Percentiles rank a stretch among this genome's conserved stretches.
Evolutionary conservation across 30 jellyfish, hydroid and myxozoan genomes (phyloP).

Genomic region (Rhopilema esculentum): DNA sequence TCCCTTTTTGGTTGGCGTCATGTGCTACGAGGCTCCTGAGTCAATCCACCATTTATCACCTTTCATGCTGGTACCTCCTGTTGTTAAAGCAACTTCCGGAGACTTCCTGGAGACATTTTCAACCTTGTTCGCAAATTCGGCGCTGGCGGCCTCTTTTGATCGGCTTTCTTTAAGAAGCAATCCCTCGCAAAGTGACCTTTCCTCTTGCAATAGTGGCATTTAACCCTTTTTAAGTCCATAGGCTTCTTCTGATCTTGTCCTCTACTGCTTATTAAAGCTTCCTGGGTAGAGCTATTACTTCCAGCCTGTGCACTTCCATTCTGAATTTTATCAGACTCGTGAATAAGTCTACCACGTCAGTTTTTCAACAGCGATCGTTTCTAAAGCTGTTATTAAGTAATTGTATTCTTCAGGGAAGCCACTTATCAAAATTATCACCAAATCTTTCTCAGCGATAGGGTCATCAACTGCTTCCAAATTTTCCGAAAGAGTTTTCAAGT

Average conservation of each 20-base stretch:
- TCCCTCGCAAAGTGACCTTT: slow-evolving; percentile 55
- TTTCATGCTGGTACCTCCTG: slow-evolving; percentile 14
- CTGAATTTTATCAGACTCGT: slow-evolving; percentile 15
- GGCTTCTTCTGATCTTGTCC: too few relatives aligned
- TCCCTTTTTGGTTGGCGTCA: slow-evolving; percentile 51
- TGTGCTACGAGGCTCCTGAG: slow-evolving; percentile 65
- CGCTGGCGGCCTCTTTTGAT: slow-evolving; percentile 2
- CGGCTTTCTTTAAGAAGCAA: slow-evolving; percentile 20
- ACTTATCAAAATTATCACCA: slow-evolving; percentile 5
- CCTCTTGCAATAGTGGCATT: slow-evolving; percentile 50
- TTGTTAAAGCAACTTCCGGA: slow-evolving; percentile 8
- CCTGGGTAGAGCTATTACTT: not conserved
- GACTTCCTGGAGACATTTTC: too few relatives aligned
- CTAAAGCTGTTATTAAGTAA: too few relatives aligned
- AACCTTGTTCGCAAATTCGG: slow-evolving; percentile 7
- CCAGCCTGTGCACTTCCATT: slow-evolving; percentile 6
- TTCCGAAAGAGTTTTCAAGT: slow-evolving; percentile 42
- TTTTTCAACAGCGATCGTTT: too few relatives aligned
- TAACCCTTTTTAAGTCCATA: not conserved
- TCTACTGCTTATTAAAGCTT: too few relatives aligned
- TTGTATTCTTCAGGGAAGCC: slow-evolving; percentile 32
- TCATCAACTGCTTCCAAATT: slow-evolving; percentile 67
- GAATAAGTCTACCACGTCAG: slow-evolving; percentile 31
- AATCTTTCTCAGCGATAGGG: slow-evolving; percentile 57
- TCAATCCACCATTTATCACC: slow-evolving; percentile 41